phyloP scores from a whole-genome alignment of 2,888 invertebrate species.

The Theodoxus fluviatilis region DNA sequence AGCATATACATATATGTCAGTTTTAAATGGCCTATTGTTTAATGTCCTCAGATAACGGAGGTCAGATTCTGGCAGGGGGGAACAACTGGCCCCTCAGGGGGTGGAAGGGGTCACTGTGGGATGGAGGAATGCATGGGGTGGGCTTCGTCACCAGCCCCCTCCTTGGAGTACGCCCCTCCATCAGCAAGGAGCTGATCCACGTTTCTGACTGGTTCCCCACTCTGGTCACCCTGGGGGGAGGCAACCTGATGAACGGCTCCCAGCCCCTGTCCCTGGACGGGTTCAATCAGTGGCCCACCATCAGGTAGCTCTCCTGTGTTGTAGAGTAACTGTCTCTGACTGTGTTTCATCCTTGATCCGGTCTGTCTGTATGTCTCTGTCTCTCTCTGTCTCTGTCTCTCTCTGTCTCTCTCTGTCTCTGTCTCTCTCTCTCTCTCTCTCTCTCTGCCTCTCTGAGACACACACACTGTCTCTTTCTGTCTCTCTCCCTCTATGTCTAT shows the following conservation, averaged over 20 bases:
- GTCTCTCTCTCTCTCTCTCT: too few species aligned
- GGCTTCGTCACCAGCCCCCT: conserved; percentile 53
- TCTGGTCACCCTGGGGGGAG: conserved; percentile 52
- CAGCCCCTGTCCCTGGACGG: conserved; percentile 57
- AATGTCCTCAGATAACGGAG: conserved; percentile 66
- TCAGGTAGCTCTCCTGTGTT: too few species aligned
- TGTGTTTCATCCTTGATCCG: too few species aligned
- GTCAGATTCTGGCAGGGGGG: conserved; percentile 55
- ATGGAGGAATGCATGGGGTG: conserved; percentile 58
- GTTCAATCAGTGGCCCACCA: conserved; percentile 55
- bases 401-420: too few species aligned
- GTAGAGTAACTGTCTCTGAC: too few species aligned
- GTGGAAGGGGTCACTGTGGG: conserved; percentile 59
- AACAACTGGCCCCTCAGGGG: conserved; percentile 60
- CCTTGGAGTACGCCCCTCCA: conserved; percentile 34
- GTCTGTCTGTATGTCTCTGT: too few species aligned
- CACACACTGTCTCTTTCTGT: too few species aligned
- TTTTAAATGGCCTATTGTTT: not conserved
- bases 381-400: too few species aligned
- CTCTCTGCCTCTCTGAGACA: too few species aligned
- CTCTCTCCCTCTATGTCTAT: too few species aligned
- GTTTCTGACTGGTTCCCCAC: conserved; percentile 64
- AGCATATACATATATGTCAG: too few species aligned
- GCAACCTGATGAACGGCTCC: conserved; percentile 46
- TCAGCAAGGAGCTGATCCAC: conserved; percentile 51